Evolutionary conservation across 2,797 vertebrate genomes (phyloP), one percentile per base, ranked within the genome.

Genomic region (Eremophila alpestris): DNA sequence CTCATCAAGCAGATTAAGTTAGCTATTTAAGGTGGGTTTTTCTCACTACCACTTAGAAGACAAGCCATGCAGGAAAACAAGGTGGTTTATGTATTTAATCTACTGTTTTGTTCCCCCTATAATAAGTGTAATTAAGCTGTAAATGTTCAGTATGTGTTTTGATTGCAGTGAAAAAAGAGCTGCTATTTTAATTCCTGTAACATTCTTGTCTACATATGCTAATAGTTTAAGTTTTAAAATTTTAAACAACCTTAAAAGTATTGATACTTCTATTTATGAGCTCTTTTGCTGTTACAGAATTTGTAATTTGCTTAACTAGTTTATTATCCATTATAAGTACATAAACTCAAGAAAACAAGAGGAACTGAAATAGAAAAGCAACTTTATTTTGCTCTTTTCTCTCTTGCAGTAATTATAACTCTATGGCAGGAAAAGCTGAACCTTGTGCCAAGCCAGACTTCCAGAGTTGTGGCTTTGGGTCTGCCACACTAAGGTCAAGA

Each of bases 281-380:
- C 3, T 69, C 22, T 69, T 15, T 1, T 2, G 9, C 8, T 36
- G 4, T 10, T 51, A 24, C 3, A 30, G 10, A 45, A 26, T 11
- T 87, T 9, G 4, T 41, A 11, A 14, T 59, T 21, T 0, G 0
- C 3, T 85, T 48, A 46, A 1, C 4, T 43, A 30, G 2, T 10
- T 89, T 77, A 14, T 4, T 1, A 3, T 54, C 9, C 3, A 34
- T 9, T 22, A 1, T 15, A 71, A 71, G 7, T 19, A 9, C 18
- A 36, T 2, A 54, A 54, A 36, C 7, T 58, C 13, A 76, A 86
- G 30, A 51, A 79, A 30, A 22, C 1, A 58, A 43, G 15, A 10
- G 1, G 7, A 83, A 16, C 10, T 36, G 12, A 68, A 90, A 51
- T 7, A 2, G 13, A 32, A 43, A 56, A 62, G 16, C 2, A 60